Conservation (phyloP, 2,888 invertebrate species). For the Venusia cambrica region DNA sequence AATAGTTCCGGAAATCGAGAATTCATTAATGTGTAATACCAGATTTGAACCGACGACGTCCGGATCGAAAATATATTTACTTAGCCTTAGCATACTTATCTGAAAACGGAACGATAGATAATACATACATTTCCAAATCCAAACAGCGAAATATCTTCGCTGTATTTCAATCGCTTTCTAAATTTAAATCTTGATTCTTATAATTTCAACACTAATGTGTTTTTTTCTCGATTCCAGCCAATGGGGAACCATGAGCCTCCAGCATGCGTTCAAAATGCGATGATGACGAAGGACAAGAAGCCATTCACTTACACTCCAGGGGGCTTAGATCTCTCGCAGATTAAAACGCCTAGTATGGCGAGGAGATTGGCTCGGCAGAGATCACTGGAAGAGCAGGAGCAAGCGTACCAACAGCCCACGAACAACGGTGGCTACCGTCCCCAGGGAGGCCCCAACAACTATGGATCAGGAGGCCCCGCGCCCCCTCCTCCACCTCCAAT, state of each 20-base stretch:
- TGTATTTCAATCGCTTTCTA: slow-evolving; percentile 18
- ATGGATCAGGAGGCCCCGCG: slow-evolving; percentile 41
- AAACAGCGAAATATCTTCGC: slow-evolving; percentile 18
- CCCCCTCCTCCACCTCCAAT: slow-evolving; percentile 76
- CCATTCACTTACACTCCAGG: slow-evolving; percentile 98
- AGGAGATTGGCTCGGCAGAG: slow-evolving; percentile 85
- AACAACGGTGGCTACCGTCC: slow-evolving; percentile 51
- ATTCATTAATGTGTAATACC: no score
- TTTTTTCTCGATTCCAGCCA: slow-evolving; percentile 57
- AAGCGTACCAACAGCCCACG: slow-evolving; percentile 44
- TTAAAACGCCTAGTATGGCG: slow-evolving; percentile 94
- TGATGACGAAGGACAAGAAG: slow-evolving; percentile 97
- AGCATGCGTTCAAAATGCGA: slow-evolving; percentile 94
- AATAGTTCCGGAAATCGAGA: no score
- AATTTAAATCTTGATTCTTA: slow-evolving; percentile 10
- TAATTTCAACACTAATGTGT: slow-evolving; percentile 16
- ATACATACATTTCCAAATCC: slow-evolving; percentile 12
- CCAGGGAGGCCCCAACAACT: slow-evolving; percentile 34
- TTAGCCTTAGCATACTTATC: no score
- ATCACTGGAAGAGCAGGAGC: slow-evolving; percentile 81
- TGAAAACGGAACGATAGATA: no score
- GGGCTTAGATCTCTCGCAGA: slow-evolving; percentile 94
- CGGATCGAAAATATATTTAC: no score
- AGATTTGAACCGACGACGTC: no score
- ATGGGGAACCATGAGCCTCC: slow-evolving; percentile 86